phyloP scores from a whole-genome alignment of 2,113 vertebrate genomes.

The Larimichthys polyactis region DNA sequence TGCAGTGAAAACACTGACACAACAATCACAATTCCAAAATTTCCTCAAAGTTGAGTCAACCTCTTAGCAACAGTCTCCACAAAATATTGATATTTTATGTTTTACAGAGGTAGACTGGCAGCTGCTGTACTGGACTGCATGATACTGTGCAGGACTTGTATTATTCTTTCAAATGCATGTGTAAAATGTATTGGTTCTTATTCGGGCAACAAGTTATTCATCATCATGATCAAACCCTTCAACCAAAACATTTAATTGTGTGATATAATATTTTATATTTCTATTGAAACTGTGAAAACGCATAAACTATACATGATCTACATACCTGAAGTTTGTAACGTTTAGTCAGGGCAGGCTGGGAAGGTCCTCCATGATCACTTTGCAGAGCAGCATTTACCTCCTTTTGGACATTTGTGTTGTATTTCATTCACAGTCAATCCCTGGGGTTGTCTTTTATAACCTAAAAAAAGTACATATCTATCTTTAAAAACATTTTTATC shows the following conservation, averaged over 20 bases:
- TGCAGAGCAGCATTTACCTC: neutral
- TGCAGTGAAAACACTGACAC: neutral
- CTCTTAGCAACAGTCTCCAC: neutral
- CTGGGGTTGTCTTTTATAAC: neutral
- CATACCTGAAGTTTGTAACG: slow-evolving; percentile 7
- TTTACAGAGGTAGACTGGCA: neutral
- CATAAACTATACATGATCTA: neutral
- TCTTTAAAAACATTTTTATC: neutral
- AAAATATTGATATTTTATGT: neutral
- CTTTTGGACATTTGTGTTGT: neutral
- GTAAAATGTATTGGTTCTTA: neutral
- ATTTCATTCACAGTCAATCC: slow-evolving; percentile 4
- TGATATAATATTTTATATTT: neutral
- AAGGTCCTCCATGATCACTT: neutral
- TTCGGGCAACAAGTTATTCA: neutral
- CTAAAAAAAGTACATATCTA: neutral
- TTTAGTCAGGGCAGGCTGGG: neutral
- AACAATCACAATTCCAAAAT: slow-evolving; percentile 10
- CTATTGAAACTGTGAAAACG: neutral
- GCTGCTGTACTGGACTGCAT: neutral
- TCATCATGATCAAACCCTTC: neutral
- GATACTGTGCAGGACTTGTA: neutral
- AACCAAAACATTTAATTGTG: neutral
- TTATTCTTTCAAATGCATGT: neutral
- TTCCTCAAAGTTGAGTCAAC: neutral